phyloP scores from a whole-genome alignment of 1,140 invertebrate species.

The Hormaphis cornu region DNA sequence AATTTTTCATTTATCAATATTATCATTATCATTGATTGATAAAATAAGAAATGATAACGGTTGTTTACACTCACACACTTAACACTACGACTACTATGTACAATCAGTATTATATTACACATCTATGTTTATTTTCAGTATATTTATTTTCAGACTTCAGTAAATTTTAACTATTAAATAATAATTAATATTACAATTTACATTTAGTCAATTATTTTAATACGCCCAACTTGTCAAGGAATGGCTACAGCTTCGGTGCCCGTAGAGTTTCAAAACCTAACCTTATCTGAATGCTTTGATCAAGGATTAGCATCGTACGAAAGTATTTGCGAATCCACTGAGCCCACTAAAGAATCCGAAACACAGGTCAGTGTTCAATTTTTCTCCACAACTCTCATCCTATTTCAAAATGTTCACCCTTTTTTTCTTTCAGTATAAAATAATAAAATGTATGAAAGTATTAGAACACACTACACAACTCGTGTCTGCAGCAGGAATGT shows the following conservation, averaged over 20 bases:
- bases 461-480: conserved; percentile 69
- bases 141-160: no score
- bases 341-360: conserved; percentile 51
- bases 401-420: no score
- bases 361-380: conserved; percentile 46
- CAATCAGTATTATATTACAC: no score
- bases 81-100: no score
- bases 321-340: conserved; percentile 47
- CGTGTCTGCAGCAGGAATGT: conserved; percentile 68
- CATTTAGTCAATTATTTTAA: neutral
- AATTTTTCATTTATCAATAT: no score
- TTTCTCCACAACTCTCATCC: no score
- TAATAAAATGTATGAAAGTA: conserved; percentile 58
- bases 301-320: conserved; percentile 52
- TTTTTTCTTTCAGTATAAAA: conserved; percentile 48
- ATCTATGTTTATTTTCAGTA: no score
- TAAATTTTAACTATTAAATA: no score
- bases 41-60: no score
- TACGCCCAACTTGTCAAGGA: neutral
- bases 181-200: no score
- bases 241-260: neutral
- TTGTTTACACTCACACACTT: no score
- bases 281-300: conserved; percentile 50
- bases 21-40: no score
- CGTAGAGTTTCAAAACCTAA: conserved; percentile 35